Evolutionary conservation across 2,797 vertebrate genomes (phyloP).

Genomic region (Spinibarbus caldwelli): DNA sequence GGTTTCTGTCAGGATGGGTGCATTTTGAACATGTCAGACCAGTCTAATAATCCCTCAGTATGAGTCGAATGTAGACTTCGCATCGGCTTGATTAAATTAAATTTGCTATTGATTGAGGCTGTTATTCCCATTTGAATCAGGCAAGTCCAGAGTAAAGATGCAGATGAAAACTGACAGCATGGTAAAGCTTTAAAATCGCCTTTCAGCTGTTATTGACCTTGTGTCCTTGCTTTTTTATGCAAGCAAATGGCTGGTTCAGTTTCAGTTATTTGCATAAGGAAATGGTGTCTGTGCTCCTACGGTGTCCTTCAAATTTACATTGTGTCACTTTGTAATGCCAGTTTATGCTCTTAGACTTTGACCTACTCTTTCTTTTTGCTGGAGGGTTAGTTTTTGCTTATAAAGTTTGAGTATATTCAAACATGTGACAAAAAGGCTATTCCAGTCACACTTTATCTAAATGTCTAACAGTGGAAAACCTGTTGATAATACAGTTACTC

Average conservation of each 20-base stretch:
- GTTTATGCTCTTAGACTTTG: background rate
- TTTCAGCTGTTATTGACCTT: constrained; percentile 15
- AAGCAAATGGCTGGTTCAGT: background rate
- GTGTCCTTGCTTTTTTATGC: background rate
- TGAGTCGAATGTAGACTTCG: background rate
- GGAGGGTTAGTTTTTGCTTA: background rate
- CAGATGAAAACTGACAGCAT: constrained; percentile 42
- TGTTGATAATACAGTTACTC: background rate
- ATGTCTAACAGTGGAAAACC: constrained; percentile 17
- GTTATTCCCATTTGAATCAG: background rate
- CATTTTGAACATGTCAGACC: constrained; percentile 14
- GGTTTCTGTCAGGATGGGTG: background rate
- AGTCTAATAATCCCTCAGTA: background rate
- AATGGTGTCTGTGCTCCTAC: background rate
- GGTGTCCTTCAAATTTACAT: constrained; percentile 8
- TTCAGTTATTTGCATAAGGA: constrained; percentile 37
- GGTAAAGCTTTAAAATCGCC: constrained; percentile 14
- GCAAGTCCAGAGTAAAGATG: background rate
- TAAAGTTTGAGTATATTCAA: background rate
- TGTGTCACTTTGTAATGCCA: background rate
- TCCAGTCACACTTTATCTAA: constrained; percentile 1
- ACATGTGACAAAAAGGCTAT: background rate
- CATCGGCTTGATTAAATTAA: constrained; percentile 23
- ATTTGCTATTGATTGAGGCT: constrained; percentile 20
- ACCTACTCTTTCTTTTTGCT: background rate